Base-by-base conservation (phyloP, 2,888 invertebrate species). In the Leucophora obtusa region DNA sequence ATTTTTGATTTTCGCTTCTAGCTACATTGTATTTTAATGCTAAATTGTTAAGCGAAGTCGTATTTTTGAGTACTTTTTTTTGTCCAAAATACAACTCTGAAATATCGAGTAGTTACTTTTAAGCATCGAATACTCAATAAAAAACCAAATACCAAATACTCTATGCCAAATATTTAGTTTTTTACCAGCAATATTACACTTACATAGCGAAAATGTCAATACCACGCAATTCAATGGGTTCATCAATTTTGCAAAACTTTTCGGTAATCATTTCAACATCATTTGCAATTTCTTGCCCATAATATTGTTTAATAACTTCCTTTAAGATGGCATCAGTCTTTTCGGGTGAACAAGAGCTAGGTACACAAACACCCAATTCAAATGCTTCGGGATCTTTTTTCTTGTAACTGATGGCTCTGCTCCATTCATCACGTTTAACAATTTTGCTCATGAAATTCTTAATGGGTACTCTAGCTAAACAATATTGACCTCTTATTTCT, bases 401-500 rank as follows among this genome's bases (percentile, higher is more conserved):
- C 58, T 88, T 87, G 59, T 89, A 89, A 43, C 85, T 86, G 17
- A 88, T 88, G 0, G 66, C 51, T 51, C 77, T 70, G 56, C 66
- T 74, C 65, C 24, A 65, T 17, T 77, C 63, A 50, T 83, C 58
- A 0, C 86, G 85, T 3, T 84, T 85, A 53, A 85, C 85, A 1
- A 89, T 86, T 38, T 83, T 72, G 0, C 33, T 60, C 28, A 85
- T 85, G 65, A 84, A 86, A 11, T 83, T 50, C 11, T 86, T 86
- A 9, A 89, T 85, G 10, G 89, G 89, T 15, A 90, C 74, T 1
- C 78, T 84, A 4, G 89, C 83, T 65, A 91, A 81, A 72, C 91
- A 91, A 72, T 91, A 91, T 83, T 91, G 89, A 47, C 91, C 91
- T 14, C 85, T 85, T 8, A 91, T 84, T 14, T 77, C 83, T 18